phyloP scores from a whole-genome alignment of 1,140 invertebrate species.

The Sitobion miscanthi region DNA sequence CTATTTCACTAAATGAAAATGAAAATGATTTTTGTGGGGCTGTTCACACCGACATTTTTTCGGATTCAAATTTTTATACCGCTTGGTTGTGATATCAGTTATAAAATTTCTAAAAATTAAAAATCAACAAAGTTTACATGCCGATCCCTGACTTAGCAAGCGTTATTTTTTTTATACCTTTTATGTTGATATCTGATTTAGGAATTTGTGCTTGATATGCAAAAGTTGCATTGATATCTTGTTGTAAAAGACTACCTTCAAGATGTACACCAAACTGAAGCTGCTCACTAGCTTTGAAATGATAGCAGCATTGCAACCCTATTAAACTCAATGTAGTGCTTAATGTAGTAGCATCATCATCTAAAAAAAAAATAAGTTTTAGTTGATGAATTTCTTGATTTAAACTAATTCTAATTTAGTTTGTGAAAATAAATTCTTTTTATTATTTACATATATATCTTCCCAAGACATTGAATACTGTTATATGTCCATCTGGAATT shows the following conservation, averaged over 20 bases:
- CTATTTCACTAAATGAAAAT: too few species aligned
- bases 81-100: too few species aligned
- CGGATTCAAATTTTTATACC: too few species aligned
- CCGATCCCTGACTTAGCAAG: too few species aligned
- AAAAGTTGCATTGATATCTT: constrained; percentile 90
- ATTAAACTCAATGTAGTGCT: constrained; percentile 79
- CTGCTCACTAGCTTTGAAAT: constrained; percentile 92
- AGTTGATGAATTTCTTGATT: constrained; percentile 57
- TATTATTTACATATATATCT: too few species aligned
- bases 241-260: constrained; percentile 83
- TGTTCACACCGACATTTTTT: too few species aligned
- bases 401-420: not conserved
- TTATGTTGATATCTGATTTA: constrained; percentile 92
- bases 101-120: too few species aligned
- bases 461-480: constrained; percentile 72
- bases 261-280: constrained; percentile 85
- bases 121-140: too few species aligned
- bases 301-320: constrained; percentile 92
- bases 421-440: too few species aligned
- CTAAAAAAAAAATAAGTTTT: constrained; percentile 29
- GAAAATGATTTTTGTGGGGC: too few species aligned
- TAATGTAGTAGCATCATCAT: constrained; percentile 64
- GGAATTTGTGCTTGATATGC: constrained; percentile 97
- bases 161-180: constrained; percentile 69
- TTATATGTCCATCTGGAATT: constrained; percentile 85